phyloP scores from a whole-genome alignment of 2,797 vertebrate genomes.

The Scolopax rusticola region DNA sequence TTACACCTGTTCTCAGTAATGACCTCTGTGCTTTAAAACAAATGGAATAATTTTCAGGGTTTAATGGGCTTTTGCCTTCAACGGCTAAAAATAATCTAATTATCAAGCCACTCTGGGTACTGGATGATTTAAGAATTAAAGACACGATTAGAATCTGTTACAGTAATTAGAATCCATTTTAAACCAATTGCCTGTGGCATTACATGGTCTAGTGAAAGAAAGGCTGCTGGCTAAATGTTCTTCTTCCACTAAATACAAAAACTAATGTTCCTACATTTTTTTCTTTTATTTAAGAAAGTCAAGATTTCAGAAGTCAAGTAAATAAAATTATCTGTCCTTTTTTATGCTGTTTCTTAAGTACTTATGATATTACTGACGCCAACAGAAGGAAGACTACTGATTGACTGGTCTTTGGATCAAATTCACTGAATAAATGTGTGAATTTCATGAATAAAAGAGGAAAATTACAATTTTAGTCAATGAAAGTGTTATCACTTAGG shows the following conservation, averaged over 20 bases:
- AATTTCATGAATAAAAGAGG: background rate
- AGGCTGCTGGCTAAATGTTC: constrained; percentile 8
- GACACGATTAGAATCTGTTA: constrained; percentile 60
- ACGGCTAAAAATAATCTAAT: constrained; percentile 67
- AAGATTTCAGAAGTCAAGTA: background rate
- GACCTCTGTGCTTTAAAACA: constrained; percentile 43
- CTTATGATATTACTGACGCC: background rate
- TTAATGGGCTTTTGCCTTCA: constrained; percentile 59
- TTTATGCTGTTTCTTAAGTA: background rate
- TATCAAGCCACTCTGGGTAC: constrained; percentile 16
- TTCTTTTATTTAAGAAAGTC: background rate
- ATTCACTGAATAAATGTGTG: background rate
- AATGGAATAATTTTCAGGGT: constrained; percentile 40
- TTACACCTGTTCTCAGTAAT: constrained; percentile 28
- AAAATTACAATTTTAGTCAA: background rate
- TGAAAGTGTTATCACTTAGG: background rate
- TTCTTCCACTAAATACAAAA: constrained; percentile 12
- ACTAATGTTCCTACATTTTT: background rate
- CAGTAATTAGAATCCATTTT: constrained; percentile 64
- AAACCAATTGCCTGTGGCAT: constrained; percentile 60
- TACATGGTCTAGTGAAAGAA: constrained; percentile 38
- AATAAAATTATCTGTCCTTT: background rate
- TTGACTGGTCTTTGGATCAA: background rate
- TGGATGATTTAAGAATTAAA: constrained; percentile 69
- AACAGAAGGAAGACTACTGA: background rate